Evolutionary conservation across 1,140 invertebrate genomes (phyloP).

Genomic region (Oppia nitens): DNA sequence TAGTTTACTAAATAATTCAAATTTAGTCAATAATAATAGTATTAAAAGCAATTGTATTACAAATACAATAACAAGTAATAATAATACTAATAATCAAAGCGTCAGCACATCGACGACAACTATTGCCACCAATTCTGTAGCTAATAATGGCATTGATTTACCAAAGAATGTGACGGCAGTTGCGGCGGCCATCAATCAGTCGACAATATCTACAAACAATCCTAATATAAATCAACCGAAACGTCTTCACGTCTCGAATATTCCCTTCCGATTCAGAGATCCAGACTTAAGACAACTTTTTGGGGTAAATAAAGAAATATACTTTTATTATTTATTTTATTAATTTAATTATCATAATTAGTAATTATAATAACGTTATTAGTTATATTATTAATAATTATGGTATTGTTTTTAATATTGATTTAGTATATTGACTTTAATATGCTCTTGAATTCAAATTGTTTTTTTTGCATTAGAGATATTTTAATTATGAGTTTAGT

Average conservation of each 20-base stretch:
- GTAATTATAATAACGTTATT: too few species aligned
- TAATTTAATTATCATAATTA: too few species aligned
- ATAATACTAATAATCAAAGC: not conserved
- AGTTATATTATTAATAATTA: too few species aligned
- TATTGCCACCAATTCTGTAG: not conserved
- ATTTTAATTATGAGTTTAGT: too few species aligned
- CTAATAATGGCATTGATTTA: not conserved
- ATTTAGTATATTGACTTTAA: too few species aligned
- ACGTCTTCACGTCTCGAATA: conserved; percentile 88
- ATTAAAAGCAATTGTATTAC: not conserved
- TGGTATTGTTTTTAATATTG: too few species aligned
- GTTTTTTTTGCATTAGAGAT: too few species aligned
- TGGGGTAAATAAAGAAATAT: conserved; percentile 43
- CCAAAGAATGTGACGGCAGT: not conserved
- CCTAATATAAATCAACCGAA: conserved; percentile 32
- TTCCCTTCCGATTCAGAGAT: conserved; percentile 95
- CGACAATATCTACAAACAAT: not conserved
- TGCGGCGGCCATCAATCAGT: not conserved
- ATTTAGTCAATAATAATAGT: not conserved
- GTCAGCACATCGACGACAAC: not conserved
- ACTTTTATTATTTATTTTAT: too few species aligned
- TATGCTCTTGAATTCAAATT: too few species aligned
- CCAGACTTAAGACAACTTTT: conserved; percentile 93
- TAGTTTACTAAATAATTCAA: not conserved
- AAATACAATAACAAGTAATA: not conserved